Conservation (phyloP, 1,140 invertebrate species). For the Drosophila repletoides region DNA sequence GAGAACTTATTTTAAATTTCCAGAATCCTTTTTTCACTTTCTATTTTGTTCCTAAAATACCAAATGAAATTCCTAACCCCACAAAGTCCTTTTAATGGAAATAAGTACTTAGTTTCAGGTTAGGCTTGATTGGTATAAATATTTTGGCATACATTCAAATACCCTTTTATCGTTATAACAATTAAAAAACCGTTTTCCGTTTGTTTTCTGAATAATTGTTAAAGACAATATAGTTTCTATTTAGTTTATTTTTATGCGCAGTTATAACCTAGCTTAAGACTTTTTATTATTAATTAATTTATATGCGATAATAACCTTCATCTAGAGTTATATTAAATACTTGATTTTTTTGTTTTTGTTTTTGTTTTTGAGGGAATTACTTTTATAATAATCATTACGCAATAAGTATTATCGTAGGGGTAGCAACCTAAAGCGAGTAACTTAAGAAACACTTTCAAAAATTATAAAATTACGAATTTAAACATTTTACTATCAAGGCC, state of each 20-base stretch:
- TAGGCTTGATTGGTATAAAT: too few relatives aligned
- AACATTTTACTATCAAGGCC: constrained; percentile 69
- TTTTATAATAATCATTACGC: too few relatives aligned
- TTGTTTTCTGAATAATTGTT: constrained; percentile 24
- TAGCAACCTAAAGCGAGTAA: constrained; percentile 26
- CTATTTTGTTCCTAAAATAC: too few relatives aligned
- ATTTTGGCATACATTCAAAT: too few relatives aligned
- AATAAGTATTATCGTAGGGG: constrained; percentile 35
- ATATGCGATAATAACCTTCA: constrained; percentile 73
- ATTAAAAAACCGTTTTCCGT: neutral
- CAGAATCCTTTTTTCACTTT: too few relatives aligned
- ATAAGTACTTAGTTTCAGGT: too few relatives aligned
- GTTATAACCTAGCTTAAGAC: constrained; percentile 64
- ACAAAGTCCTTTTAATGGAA: too few relatives aligned
- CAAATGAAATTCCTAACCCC: too few relatives aligned
- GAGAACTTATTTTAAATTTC: too few relatives aligned
- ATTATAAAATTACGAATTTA: constrained; percentile 19
- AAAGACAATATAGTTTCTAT: constrained; percentile 54
- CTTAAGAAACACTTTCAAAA: constrained; percentile 49
- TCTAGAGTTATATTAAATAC: constrained; percentile 76
- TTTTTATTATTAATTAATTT: constrained; percentile 42
- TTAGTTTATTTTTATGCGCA: constrained; percentile 68
- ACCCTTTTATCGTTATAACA: neutral
- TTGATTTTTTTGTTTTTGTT: constrained; percentile 44
- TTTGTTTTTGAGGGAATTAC: constrained; percentile 39